Percentiles rank a stretch among this genome's conserved stretches.
These are phyloP conservation scores for Drosophila lini DNA, from an alignment of 1,140 invertebrate genomes.

Conservation along the genomic window DNA sequence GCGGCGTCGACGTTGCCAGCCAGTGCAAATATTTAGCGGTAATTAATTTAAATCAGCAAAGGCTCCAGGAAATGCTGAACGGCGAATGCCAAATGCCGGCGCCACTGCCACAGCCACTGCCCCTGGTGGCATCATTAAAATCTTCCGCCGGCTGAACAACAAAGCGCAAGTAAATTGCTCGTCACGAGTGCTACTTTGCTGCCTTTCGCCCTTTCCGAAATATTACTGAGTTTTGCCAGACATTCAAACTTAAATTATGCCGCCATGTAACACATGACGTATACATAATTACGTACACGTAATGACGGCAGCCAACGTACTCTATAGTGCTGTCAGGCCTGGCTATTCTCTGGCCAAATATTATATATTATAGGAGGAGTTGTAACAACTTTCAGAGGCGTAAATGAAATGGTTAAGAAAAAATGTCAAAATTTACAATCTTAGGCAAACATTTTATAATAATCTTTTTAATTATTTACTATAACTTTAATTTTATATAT, in stretches of 20 bases:
- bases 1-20: conserved; percentile 3
- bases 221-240: conserved; percentile 37
- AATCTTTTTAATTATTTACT: neutral
- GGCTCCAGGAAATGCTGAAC: conserved; percentile 25
- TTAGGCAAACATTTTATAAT: neutral
- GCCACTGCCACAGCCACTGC: neutral
- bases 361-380: too few species aligned
- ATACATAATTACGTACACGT: conserved; percentile 63
- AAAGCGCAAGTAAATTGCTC: conserved; percentile 75
- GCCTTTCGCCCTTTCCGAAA: conserved; percentile 20
- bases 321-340: neutral
- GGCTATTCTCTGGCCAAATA: neutral
- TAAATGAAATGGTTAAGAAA: too few species aligned
- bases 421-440: neutral
- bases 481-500: too few species aligned
- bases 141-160: conserved; percentile 73
- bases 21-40: conserved; percentile 50
- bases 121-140: conserved; percentile 69
- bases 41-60: conserved; percentile 48
- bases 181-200: conserved; percentile 48
- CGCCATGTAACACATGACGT: conserved; percentile 59
- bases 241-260: conserved; percentile 64
- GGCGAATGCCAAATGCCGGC: conserved; percentile 13
- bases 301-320: conserved; percentile 38
- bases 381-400: neutral